Evolutionary conservation across 2,888 invertebrate species (phyloP), one percentile per base, ranked within the genome.

Genomic region (Cephalotes varians): DNA sequence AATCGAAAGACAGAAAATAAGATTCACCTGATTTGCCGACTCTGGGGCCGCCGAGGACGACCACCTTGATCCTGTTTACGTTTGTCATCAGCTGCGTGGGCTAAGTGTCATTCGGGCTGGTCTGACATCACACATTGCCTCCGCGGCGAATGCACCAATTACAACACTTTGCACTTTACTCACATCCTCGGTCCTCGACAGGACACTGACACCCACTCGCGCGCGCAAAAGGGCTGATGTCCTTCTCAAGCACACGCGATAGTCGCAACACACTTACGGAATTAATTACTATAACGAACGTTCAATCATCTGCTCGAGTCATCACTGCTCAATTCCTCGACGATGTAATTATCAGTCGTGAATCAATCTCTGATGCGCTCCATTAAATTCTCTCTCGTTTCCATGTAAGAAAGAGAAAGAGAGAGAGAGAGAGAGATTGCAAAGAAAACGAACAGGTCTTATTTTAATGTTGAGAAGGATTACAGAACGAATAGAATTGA

Each of bases 41-140:
- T 93, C 96, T 96, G 92, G 97, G 96, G 94, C 97, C 96, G 93
- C 97, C 97, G 94, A 97, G 95, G 94, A 97, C 97, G 95, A 97
- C 97, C 95, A 97, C 97, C 95, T 97, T 96, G 95, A 97, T 97
- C 95, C 97, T 96, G 95, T 96, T 97, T 94, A 97, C 96, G 95
- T 97, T 97, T 95, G 97, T 97, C 97, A 97, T 97, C 92, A 91
- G 91, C 90, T 88, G 89, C 71, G 82, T 85, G 83, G 81, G 85
- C 91, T 90, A 92, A 81, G 91, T 92, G 85, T 91, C 93, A 88
- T 92, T 90, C 85, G 90, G 80, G 31, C 79, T 82, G 88, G 73
- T 21, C 72, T 83, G 74, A 62, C 81, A 81, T 84, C 84, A 49
- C 85, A 82, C 90, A 88, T 88, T 51, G 72, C 74, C 80, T 71